These are phyloP conservation scores for Microcebus lehilahytsara DNA, from an alignment of 2,113 vertebrate genomes.

Conservation along the genomic window DNA sequence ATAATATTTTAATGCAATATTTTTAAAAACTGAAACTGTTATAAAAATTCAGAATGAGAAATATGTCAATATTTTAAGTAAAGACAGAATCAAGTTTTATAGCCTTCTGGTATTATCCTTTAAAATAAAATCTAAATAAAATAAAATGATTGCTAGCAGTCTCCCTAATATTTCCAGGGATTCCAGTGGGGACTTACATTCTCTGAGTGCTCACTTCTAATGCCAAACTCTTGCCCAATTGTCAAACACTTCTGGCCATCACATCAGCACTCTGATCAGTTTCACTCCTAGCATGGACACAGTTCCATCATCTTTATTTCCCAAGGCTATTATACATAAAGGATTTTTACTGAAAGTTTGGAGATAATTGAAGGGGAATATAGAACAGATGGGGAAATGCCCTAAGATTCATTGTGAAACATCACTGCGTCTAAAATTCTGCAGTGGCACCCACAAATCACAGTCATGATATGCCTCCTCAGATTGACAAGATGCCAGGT, in stretches of 20 bases:
- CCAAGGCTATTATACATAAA: background rate
- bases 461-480: background rate
- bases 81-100: background rate
- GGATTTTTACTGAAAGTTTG: background rate
- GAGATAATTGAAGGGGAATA: constrained; percentile 5
- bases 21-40: constrained; percentile 14
- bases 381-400: background rate
- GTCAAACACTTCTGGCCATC: background rate
- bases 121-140: constrained; percentile 22
- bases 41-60: background rate
- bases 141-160: background rate
- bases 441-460: background rate
- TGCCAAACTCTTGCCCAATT: background rate
- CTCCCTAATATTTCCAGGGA: background rate
- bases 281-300: background rate
- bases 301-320: background rate
- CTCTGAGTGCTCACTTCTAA: background rate
- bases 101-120: background rate
- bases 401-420: background rate
- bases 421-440: background rate
- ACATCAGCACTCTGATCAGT: background rate
- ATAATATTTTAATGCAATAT: background rate
- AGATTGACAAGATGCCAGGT: background rate
- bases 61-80: background rate
- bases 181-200: background rate